Conservation (phyloP, 2,888 invertebrate genomes). For the Mesorhabditis spiculigera region DNA sequence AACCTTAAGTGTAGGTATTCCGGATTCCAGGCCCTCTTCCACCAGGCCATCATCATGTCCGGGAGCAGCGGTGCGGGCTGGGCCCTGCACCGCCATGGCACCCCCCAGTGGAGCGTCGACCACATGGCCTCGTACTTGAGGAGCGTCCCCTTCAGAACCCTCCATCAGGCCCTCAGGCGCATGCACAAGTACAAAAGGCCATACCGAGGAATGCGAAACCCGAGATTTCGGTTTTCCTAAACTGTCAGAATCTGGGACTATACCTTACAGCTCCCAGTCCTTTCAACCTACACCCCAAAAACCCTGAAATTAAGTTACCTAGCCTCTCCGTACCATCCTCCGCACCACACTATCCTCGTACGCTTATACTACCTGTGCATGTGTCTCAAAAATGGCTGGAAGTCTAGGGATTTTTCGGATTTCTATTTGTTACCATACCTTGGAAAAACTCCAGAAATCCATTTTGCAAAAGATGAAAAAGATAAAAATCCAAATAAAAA, state of each 20-base stretch:
- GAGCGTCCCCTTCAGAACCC: conserved; percentile 12
- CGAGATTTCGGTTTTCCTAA: neutral
- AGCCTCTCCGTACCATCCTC: no score
- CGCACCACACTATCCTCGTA: neutral
- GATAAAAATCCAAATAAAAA: no score
- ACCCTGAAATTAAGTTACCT: no score
- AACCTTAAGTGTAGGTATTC: no score
- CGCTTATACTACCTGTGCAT: neutral
- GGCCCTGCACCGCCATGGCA: conserved; percentile 68
- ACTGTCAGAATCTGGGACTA: no score
- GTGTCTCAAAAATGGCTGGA: neutral
- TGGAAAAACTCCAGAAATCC: no score
- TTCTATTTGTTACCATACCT: no score
- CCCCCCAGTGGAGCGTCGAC: conserved; percentile 49
- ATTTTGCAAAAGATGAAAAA: no score
- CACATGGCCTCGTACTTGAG: conserved; percentile 43
- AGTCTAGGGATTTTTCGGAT: no score
- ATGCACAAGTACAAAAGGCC: neutral
- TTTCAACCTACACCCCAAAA: conserved; percentile 13
- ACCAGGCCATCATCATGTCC: conserved; percentile 64
- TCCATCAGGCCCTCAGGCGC: conserved; percentile 2
- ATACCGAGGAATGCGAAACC: neutral
- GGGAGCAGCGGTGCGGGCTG: conserved; percentile 87
- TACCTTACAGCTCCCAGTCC: conserved; percentile 8
- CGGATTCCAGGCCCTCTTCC: conserved; percentile 48